Conservation (phyloP, 2,113 vertebrate species). For the Nicator chloris region DNA sequence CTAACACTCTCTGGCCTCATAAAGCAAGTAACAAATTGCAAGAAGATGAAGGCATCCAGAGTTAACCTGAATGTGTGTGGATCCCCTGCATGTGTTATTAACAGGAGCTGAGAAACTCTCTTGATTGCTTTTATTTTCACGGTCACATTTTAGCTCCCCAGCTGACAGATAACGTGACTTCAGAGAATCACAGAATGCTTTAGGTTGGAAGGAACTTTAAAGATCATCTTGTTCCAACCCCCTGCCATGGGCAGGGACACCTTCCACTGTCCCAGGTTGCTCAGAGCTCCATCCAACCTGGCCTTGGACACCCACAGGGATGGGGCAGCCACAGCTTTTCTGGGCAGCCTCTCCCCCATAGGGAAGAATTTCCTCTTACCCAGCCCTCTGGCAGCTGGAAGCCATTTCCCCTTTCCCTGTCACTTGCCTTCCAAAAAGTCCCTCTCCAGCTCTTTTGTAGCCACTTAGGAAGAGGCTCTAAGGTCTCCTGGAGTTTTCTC, state of each 20-base stretch:
- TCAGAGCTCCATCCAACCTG: neutral
- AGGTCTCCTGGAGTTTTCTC: neutral
- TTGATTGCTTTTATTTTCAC: neutral
- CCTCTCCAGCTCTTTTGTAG: neutral
- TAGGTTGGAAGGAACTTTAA: neutral
- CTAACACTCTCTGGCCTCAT: neutral
- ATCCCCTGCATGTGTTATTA: neutral
- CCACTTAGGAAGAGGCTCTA: neutral
- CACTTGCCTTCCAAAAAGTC: neutral
- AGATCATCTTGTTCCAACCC: rapidly evolving
- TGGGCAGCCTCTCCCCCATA: neutral
- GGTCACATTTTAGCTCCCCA: neutral
- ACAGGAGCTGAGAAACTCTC: neutral
- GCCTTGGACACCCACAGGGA: neutral
- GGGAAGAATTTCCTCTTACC: neutral
- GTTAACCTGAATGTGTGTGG: neutral
- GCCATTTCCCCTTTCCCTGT: no score
- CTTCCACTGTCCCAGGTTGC: neutral
- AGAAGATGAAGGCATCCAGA: neutral
- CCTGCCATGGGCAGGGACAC: neutral
- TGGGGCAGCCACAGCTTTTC: neutral
- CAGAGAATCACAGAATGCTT: neutral
- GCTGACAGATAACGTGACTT: neutral
- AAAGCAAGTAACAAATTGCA: neutral
- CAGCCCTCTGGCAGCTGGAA: neutral